These are phyloP conservation scores for Tragelaphus eurycerus DNA, from an alignment of 2,797 vertebrate genomes.

Conservation along the genomic window DNA sequence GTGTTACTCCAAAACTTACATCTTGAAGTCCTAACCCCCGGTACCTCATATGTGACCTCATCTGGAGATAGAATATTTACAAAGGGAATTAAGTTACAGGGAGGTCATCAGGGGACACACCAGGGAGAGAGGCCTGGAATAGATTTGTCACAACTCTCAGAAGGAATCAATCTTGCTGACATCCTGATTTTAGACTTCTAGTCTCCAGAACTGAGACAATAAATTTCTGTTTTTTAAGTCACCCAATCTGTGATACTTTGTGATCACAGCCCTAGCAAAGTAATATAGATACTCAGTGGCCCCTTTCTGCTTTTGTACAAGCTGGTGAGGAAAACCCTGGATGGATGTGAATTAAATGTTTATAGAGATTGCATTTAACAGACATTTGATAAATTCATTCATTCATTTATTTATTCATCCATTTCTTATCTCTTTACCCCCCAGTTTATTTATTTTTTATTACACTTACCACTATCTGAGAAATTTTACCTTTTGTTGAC, in stretches of 20 bases:
- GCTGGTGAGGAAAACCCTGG: background rate
- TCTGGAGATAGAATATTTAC: background rate
- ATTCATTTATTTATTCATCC: background rate
- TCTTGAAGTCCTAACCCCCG: background rate
- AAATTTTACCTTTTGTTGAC: constrained; percentile 15
- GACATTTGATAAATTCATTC: background rate
- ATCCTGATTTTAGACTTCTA: background rate
- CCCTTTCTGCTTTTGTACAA: background rate
- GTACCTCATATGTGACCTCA: background rate
- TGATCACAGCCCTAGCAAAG: background rate
- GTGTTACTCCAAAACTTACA: background rate
- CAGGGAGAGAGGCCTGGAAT: background rate
- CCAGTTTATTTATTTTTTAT: background rate
- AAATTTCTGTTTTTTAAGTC: constrained; percentile 11
- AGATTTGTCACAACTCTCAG: background rate
- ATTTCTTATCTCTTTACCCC: background rate
- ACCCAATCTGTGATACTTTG: background rate
- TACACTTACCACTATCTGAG: background rate
- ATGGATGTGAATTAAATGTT: background rate
- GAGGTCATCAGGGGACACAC: background rate
- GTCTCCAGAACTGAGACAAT: background rate
- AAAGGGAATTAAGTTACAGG: background rate
- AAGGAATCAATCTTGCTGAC: background rate
- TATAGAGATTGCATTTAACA: background rate
- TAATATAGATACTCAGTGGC: background rate